These are phyloP conservation scores for Nymphalis polychloros DNA, from an alignment of 2,888 invertebrate species.

Conservation along the genomic window DNA sequence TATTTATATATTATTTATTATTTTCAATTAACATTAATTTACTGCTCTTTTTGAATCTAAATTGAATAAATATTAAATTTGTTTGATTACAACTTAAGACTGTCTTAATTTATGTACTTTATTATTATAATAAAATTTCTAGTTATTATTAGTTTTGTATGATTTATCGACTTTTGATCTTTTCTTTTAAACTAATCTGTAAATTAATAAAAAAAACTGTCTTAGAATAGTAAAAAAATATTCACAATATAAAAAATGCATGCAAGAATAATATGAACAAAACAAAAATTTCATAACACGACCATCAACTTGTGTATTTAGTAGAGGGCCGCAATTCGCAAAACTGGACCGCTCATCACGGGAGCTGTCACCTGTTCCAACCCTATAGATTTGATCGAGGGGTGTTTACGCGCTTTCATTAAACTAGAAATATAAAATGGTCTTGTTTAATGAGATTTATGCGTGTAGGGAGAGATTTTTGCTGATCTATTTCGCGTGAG, in stretches of 20 bases:
- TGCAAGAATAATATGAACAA: neutral
- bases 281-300: neutral
- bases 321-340: constrained; percentile 43
- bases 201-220: no score
- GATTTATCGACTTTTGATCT: no score
- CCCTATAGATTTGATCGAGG: constrained; percentile 49
- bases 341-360: constrained; percentile 47
- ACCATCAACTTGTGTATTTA: neutral
- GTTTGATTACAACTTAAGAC: no score
- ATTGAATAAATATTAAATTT: no score
- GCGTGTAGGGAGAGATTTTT: constrained; percentile 40
- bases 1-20: neutral
- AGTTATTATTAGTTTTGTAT: no score
- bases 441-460: constrained; percentile 38
- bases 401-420: constrained; percentile 42
- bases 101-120: no score
- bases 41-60: no score
- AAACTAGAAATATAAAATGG: constrained; percentile 45
- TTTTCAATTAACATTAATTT: no score
- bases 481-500: constrained; percentile 42
- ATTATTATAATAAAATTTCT: no score
- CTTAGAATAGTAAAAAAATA: no score
- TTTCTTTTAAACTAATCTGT: no score
- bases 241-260: neutral
- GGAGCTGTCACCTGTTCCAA: constrained; percentile 51